Percentiles rank a stretch among this genome's conserved stretches.
Conservation (phyloP, 2,113 vertebrate species). For the Solenodon paradoxus region DNA sequence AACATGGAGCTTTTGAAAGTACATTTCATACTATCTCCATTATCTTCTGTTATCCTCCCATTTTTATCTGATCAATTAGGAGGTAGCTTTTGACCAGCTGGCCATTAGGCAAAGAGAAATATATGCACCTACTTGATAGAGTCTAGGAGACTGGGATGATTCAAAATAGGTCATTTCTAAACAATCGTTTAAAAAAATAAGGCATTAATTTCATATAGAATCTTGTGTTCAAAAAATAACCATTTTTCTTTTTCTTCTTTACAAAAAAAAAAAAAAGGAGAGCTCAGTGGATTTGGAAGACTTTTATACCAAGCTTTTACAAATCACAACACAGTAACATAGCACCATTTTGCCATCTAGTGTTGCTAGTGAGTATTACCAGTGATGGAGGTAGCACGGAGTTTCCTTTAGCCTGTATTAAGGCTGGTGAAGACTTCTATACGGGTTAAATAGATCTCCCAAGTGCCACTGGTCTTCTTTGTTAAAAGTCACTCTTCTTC, state of each 20-base stretch:
- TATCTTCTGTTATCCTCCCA: constrained; percentile 64
- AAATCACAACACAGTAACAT: constrained; percentile 47
- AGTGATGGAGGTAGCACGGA: background rate
- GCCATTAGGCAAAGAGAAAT: constrained; percentile 62
- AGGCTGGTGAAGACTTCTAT: background rate
- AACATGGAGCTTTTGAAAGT: constrained; percentile 74
- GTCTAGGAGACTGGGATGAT: background rate
- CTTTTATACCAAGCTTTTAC: background rate
- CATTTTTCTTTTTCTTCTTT: background rate
- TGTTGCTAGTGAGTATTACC: constrained; percentile 72
- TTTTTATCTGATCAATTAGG: constrained; percentile 76
- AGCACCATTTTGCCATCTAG: constrained; percentile 85
- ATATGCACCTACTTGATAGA: constrained; percentile 60
- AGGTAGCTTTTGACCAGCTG: constrained; percentile 66
- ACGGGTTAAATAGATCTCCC: background rate
- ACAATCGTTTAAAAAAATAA: constrained; percentile 44
- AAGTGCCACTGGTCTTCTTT: background rate
- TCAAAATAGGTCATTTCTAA: constrained; percentile 59
- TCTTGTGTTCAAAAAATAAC: constrained; percentile 58
- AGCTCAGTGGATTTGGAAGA: constrained; percentile 6
- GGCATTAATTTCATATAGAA: constrained; percentile 39
- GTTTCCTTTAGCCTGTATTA: background rate
- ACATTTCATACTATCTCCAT: constrained; percentile 69
- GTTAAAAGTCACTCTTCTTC: background rate
- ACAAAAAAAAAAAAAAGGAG: too few species aligned